Evolutionary conservation across 1,140 invertebrate species (phyloP).

Genomic region (Trinorchestia longiramus): DNA sequence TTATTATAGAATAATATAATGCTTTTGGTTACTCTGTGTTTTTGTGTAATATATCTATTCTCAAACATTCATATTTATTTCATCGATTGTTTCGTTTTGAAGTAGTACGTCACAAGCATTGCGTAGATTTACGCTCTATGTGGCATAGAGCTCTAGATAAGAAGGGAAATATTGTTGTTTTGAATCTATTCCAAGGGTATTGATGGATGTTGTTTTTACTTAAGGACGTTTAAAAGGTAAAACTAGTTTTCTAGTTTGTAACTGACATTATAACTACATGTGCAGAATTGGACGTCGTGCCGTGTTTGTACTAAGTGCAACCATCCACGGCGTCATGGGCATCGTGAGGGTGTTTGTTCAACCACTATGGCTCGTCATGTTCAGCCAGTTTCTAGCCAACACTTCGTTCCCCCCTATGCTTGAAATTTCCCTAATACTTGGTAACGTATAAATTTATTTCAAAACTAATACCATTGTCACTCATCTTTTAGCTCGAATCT

Average conservation of each 20-base stretch:
- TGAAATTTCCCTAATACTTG: slow-evolving; percentile 57
- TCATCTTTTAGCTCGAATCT: neutral
- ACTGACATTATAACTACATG: neutral
- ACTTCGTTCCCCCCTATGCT: slow-evolving; percentile 59
- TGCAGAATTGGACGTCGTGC: slow-evolving; percentile 55
- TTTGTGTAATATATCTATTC: no score
- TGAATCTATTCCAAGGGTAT: no score
- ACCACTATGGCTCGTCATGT: slow-evolving; percentile 51
- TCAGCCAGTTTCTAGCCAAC: slow-evolving; percentile 57
- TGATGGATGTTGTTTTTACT: neutral
- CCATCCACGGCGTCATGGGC: slow-evolving; percentile 59
- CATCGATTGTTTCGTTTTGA: no score
- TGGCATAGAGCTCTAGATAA: no score
- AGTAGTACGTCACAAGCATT: no score
- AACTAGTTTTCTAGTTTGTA: neutral
- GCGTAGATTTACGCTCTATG: no score
- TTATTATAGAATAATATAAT: no score
- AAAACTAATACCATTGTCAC: neutral
- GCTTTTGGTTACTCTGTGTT: no score
- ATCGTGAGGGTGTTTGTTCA: slow-evolving; percentile 58
- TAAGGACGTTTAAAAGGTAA: neutral
- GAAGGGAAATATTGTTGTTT: no score
- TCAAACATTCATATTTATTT: no score
- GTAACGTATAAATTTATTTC: neutral
- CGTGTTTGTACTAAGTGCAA: slow-evolving; percentile 40